Base-by-base conservation (phyloP, 2,113 vertebrate species). In the Nansenia antarctica region DNA sequence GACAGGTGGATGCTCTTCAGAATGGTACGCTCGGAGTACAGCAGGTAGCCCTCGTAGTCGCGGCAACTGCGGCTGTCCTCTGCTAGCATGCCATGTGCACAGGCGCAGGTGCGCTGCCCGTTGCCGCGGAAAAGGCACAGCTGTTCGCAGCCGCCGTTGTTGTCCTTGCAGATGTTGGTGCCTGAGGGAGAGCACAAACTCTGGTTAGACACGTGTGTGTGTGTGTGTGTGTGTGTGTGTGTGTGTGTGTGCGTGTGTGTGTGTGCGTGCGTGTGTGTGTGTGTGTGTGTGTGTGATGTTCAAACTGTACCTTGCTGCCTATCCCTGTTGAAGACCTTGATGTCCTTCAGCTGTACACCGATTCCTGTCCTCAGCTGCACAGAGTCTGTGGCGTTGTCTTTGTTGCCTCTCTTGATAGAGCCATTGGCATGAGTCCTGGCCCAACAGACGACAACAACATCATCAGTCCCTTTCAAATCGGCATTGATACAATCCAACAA, bases 1-100 rank as follows among this genome's bases (percentile, higher is more conserved):
- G 96, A 98, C 5, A 99, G 88, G 88, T 99, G 97, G 77, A 99
- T 95, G 86, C 97, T 99, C 86, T 99, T 99, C 45, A 99, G 93
- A 63, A 99, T 99, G 67, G 97, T 98, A 1, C 97, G 94, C 77
- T 99, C 97, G 0, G 97, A 99, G 79, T 99, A 98, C 1, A 99
- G 93, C 81, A 99, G 91, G 92, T 98, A 99, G 3, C 96, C 96
- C 0, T 98, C 96, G 0, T 98, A 98, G 90, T 98, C 97, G 0
- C 95, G 93, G 81, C 97, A 99, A 2, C 90, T 90, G 0, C 92
- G 83, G 0, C 94, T 89, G 0, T 99, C 95, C 29, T 97, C 96
- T 0, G 96, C 92, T 60, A 99, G 92, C 96, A 98, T 95, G 62
- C 97, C 97, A 0, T 99, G 97, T 61, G 97, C 97, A 0, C 97